Conservation (phyloP, 1,140 invertebrate species). For the Ceratoteleas bidentatus region DNA sequence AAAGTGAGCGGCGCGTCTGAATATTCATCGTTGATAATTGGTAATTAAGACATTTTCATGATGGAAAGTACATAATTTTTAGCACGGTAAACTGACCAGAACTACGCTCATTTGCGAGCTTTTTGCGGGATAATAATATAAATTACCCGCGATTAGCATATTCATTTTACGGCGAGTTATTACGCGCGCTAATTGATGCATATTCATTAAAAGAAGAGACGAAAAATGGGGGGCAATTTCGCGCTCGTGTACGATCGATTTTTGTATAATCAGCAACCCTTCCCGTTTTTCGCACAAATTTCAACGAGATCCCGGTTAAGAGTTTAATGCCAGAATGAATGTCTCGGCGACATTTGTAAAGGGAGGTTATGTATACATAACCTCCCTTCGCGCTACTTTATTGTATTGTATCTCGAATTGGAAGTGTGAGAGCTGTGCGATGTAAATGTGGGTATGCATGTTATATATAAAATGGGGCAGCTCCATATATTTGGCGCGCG, state of each 20-base stretch:
- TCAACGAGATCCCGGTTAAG: too few relatives aligned
- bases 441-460: too few relatives aligned
- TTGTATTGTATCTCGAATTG: too few relatives aligned
- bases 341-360: slow-evolving; percentile 29
- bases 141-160: slow-evolving; percentile 53
- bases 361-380: too few relatives aligned
- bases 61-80: slow-evolving; percentile 53
- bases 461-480: slow-evolving; percentile 24
- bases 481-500: slow-evolving; percentile 24
- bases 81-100: slow-evolving; percentile 41
- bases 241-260: slow-evolving; percentile 4
- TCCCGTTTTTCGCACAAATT: too few relatives aligned
- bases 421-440: too few relatives aligned
- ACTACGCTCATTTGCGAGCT: slow-evolving; percentile 46
- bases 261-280: slow-evolving; percentile 17
- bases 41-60: slow-evolving; percentile 44
- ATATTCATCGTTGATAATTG: slow-evolving; percentile 51
- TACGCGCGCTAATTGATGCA: slow-evolving; percentile 43
- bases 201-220: slow-evolving; percentile 46
- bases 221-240: slow-evolving; percentile 17
- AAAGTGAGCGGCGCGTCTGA: slow-evolving; percentile 13
- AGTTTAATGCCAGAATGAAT: slow-evolving; percentile 31
- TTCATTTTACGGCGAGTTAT: slow-evolving; percentile 53
- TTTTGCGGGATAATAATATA: slow-evolving; percentile 53
- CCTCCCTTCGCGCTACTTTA: too few relatives aligned